Conservation (phyloP, 2,888 invertebrate species). For the Cryptosula pallasiana region DNA sequence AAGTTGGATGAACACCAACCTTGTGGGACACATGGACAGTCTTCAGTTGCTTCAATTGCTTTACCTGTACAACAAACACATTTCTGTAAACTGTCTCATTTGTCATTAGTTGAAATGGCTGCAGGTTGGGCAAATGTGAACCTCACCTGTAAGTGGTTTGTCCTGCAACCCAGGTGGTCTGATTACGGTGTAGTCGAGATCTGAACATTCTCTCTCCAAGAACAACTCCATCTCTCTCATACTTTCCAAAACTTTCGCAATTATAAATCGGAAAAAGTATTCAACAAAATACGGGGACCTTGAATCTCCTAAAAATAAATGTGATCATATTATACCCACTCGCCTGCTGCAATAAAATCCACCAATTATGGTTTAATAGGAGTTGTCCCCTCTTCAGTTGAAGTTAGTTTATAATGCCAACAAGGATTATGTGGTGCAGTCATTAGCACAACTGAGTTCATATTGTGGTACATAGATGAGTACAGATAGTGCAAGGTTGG, state of each 20-base stretch:
- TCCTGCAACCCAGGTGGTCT: conserved; percentile 38
- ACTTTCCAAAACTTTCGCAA: conserved; percentile 37
- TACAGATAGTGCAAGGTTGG: too few relatives aligned
- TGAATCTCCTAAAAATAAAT: conserved; percentile 31
- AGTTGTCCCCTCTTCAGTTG: too few relatives aligned
- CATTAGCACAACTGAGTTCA: background rate
- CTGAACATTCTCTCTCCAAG: conserved; percentile 34
- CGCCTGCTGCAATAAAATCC: too few relatives aligned
- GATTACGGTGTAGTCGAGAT: conserved; percentile 44
- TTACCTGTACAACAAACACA: background rate
- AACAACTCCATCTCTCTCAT: conserved; percentile 44
- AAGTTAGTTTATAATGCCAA: too few relatives aligned
- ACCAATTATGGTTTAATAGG: too few relatives aligned
- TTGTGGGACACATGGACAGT: conserved; percentile 19
- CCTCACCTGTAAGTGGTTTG: conserved; percentile 29
- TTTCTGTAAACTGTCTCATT: too few relatives aligned
- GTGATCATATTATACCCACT: background rate
- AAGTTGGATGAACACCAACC: background rate
- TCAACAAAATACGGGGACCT: conserved; percentile 35
- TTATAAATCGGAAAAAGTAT: conserved; percentile 37
- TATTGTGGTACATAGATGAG: too few relatives aligned
- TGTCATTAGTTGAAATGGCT: too few relatives aligned
- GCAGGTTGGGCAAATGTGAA: too few relatives aligned
- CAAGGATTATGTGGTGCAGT: too few relatives aligned
- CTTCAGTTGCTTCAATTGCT: background rate